These are phyloP conservation scores for Parnassius apollo DNA, from an alignment of 2,888 invertebrate genomes.

Conservation along the genomic window DNA sequence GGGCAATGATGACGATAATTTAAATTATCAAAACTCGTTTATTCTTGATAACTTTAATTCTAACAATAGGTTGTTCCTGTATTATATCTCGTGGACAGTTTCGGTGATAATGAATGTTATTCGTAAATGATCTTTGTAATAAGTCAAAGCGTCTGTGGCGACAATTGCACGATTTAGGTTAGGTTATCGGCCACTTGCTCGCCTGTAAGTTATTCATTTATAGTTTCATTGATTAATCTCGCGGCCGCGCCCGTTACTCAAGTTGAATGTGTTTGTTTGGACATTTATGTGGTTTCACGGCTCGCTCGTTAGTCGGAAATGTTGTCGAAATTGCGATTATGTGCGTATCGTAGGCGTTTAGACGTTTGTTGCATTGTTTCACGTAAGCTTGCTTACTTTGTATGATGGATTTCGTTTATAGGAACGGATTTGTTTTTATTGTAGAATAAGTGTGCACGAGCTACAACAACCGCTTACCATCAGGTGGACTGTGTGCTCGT, in stretches of 20 bases:
- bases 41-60: no score
- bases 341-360: not conserved
- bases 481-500: no score
- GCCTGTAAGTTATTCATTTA: conserved; percentile 28
- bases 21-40: no score
- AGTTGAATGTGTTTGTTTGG: conserved; percentile 17
- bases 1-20: no score
- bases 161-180: conserved; percentile 29
- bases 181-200: conserved; percentile 28
- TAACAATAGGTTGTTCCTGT: no score
- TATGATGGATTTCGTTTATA: no score
- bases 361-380: conserved; percentile 12
- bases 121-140: not conserved
- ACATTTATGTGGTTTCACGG: conserved; percentile 8
- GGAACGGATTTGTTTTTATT: no score
- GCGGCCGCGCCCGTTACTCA: conserved; percentile 28
- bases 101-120: conserved; percentile 13
- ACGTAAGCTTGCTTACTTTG: conserved; percentile 1
- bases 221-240: conserved; percentile 31
- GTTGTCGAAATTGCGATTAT: not conserved
- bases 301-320: conserved; percentile 6
- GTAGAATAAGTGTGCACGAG: no score
- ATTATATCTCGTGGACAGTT: conserved; percentile 4
- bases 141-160: not conserved
- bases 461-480: no score